A percentile compares a stretch with the other conserved stretches of the same genome.
Evolutionary conservation across 2,113 vertebrate species (phyloP).

Genomic region (Pogonocichla stellata): DNA sequence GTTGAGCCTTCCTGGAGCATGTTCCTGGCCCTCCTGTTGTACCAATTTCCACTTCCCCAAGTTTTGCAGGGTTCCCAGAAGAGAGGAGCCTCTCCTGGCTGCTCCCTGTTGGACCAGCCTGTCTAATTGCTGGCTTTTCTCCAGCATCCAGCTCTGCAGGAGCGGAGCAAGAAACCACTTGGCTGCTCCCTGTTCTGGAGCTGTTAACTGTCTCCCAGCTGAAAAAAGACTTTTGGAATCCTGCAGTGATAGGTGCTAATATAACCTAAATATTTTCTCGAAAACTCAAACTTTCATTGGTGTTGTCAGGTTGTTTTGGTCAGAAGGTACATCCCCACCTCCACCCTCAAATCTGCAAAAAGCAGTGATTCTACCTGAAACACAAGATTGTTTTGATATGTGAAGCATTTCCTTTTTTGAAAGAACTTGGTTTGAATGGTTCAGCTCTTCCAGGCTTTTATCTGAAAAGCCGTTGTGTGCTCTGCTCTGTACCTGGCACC

Average conservation of each 20-base stretch:
- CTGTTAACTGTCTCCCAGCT: not conserved
- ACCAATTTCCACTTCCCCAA: not conserved
- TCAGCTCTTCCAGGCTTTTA: not conserved
- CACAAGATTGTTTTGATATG: not conserved
- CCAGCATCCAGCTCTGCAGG: not conserved
- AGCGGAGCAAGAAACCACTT: not conserved
- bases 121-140: not conserved
- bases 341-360: not conserved
- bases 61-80: not conserved
- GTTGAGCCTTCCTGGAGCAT: not conserved
- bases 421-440: not conserved
- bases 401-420: not conserved
- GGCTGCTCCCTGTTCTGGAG: not conserved
- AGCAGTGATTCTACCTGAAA: not conserved
- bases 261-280: not conserved
- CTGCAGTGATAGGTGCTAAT: not conserved
- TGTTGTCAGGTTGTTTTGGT: not conserved
- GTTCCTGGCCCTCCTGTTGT: not conserved
- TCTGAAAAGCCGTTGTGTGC: not conserved
- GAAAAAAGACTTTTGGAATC: not conserved
- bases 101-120: accelerated
- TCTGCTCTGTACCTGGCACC: not conserved
- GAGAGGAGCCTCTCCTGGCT: not conserved
- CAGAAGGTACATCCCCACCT: not conserved
- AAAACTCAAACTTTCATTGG: not conserved